Evolutionary conservation across 2,797 vertebrate species (phyloP).

Genomic region (Streptopelia turtur): DNA sequence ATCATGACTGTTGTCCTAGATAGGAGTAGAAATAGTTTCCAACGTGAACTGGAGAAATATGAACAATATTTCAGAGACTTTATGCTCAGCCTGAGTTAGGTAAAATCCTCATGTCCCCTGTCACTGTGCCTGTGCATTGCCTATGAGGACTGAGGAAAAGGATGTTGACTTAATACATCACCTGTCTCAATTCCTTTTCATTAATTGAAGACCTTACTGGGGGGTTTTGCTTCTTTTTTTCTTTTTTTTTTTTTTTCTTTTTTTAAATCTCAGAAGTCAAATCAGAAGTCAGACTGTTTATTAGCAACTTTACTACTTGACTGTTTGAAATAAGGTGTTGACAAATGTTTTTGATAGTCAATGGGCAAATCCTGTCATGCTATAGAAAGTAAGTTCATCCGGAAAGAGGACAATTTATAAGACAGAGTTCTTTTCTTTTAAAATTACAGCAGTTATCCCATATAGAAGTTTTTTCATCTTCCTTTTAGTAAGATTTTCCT

Average conservation of each 20-base stretch:
- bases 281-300: not conserved
- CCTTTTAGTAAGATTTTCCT: not conserved
- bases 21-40: not conserved
- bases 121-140: not conserved
- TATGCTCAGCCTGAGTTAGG: fast-evolving
- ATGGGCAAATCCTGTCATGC: not conserved
- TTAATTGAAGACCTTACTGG: not conserved
- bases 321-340: not conserved
- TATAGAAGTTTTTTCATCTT: not conserved
- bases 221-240: not conserved
- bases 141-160: fast-evolving
- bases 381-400: not conserved
- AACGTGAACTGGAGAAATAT: not conserved
- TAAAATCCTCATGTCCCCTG: not conserved
- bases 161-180: not conserved
- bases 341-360: not conserved
- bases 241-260: not conserved
- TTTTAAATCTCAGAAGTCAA: not conserved
- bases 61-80: not conserved
- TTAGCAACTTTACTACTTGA: not conserved
- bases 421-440: not conserved
- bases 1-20: not conserved
- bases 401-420: not conserved
- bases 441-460: fast-evolving
- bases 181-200: not conserved